phyloP scores from a whole-genome alignment of 2,797 vertebrate species.

The Iguana delicatissima region DNA sequence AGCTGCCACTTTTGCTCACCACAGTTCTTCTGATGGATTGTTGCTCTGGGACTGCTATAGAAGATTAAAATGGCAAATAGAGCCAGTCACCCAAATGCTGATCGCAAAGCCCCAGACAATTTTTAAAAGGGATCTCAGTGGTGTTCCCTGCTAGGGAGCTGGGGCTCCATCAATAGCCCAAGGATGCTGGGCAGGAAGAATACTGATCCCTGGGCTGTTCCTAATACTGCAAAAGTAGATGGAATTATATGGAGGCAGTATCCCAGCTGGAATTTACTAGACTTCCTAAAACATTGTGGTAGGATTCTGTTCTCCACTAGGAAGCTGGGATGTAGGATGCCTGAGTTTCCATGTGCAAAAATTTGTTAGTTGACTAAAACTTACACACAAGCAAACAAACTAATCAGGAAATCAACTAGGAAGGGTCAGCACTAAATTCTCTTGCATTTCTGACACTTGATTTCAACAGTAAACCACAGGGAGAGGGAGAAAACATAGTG shows the following conservation, averaged over 20 bases:
- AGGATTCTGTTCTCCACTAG: not conserved
- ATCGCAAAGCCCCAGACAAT: not conserved
- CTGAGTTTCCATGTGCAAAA: not conserved
- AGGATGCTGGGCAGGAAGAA: too few species aligned
- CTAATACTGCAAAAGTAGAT: not conserved
- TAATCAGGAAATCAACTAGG: not conserved
- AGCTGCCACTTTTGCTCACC: not conserved
- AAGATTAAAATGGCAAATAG: not conserved
- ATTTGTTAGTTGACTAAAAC: not conserved
- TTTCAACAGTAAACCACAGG: conserved; percentile 40
- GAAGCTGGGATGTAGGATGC: not conserved
- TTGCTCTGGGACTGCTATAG: not conserved
- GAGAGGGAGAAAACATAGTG: conserved; percentile 31
- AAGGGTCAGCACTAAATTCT: not conserved
- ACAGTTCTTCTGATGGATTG: not conserved
- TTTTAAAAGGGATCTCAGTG: not conserved
- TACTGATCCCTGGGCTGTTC: not conserved
- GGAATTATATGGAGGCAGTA: not conserved
- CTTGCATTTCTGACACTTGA: conserved; percentile 1
- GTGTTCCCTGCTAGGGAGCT: not conserved
- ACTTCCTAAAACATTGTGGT: not conserved
- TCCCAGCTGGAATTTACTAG: not conserved
- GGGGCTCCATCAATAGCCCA: not conserved
- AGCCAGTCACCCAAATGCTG: not conserved
- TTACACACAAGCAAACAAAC: not conserved